Percentiles rank a stretch among this genome's conserved stretches.
These are phyloP conservation scores for Dendrolimus houi DNA, from an alignment of 2,888 invertebrate genomes.

Conservation along the genomic window DNA sequence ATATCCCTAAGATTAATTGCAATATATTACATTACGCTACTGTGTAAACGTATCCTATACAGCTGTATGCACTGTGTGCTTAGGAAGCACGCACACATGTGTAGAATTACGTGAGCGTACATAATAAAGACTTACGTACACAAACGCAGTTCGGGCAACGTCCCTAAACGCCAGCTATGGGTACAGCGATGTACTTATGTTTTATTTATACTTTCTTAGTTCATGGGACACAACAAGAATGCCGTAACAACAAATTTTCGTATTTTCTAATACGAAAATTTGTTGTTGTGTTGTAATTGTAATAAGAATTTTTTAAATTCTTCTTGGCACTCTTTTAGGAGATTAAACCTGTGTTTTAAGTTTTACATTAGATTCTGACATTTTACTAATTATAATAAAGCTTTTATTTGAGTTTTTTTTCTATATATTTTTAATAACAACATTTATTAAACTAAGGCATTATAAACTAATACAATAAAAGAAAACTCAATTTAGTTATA, in stretches of 20 bases:
- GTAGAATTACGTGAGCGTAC: conserved; percentile 43
- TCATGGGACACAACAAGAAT: conserved; percentile 31
- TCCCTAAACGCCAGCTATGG: conserved; percentile 49
- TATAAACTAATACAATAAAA: too few species aligned
- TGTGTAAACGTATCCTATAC: conserved; percentile 29
- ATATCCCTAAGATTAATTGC: too few species aligned
- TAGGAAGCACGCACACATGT: conserved; percentile 46
- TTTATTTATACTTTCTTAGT: conserved; percentile 74
- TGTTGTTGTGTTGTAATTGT: too few species aligned
- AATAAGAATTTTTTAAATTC: conserved; percentile 6
- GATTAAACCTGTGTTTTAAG: too few species aligned
- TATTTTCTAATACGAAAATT: too few species aligned
- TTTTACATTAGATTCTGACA: too few species aligned
- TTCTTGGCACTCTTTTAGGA: not conserved
- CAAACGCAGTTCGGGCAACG: conserved; percentile 51
- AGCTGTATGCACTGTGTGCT: conserved; percentile 50
- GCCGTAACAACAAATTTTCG: conserved; percentile 28
- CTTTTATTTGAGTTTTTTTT: too few species aligned
- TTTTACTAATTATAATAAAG: too few species aligned
- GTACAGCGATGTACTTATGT: conserved; percentile 51
- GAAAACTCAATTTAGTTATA: too few species aligned
- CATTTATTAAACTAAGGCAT: too few species aligned
- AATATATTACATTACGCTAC: conserved; percentile 10
- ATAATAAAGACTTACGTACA: conserved; percentile 46
- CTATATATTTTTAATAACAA: too few species aligned